Conservation (phyloP, 2,888 invertebrate species). For the Aleiodes alternator region DNA sequence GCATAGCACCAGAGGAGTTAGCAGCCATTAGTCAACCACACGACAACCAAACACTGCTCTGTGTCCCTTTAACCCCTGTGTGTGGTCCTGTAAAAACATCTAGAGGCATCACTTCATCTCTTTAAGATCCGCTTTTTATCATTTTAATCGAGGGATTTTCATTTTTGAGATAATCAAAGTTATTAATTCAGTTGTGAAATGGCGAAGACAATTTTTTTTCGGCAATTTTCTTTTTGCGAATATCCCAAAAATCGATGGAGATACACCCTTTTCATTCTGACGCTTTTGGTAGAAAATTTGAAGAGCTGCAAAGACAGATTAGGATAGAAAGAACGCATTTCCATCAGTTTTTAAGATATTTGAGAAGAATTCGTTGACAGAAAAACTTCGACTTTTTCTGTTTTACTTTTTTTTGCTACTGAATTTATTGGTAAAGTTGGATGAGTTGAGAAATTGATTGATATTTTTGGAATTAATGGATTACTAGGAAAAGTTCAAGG, state of each 20-base stretch:
- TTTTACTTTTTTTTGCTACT: no score
- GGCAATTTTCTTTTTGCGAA: no score
- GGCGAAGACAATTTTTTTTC: background rate
- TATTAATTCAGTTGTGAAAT: background rate
- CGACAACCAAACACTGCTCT: constrained; percentile 65
- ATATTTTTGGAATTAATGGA: background rate
- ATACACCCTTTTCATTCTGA: no score
- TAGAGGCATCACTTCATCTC: background rate
- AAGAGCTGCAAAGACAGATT: no score
- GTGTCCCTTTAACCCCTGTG: constrained; percentile 59
- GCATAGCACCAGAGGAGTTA: constrained; percentile 60
- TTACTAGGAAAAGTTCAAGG: background rate
- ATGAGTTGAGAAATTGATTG: background rate
- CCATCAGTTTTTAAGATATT: no score
- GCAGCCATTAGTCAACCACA: constrained; percentile 64
- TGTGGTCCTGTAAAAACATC: constrained; percentile 55
- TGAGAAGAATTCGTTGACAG: no score
- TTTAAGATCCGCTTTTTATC: constrained; percentile 35
- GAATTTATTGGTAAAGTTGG: no score
- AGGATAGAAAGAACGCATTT: no score
- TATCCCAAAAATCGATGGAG: no score
- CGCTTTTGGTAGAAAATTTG: no score
- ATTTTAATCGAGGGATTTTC: constrained; percentile 14
- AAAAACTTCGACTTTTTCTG: no score
- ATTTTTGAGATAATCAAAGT: background rate